Evolutionary conservation across 2,797 vertebrate species (phyloP).

Genomic region (Nothura maculosa): DNA sequence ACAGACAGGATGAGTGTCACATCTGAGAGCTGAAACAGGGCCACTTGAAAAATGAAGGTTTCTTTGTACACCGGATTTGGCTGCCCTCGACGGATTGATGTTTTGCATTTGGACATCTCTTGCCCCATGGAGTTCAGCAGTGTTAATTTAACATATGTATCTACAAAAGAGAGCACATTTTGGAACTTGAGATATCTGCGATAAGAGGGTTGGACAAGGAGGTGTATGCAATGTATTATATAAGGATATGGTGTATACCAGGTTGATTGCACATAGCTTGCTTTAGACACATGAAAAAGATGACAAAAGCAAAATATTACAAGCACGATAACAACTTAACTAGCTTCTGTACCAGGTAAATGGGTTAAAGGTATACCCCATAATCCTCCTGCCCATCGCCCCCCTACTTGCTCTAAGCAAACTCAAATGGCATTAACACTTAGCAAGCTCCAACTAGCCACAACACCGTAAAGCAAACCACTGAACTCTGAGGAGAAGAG

Average conservation of each 20-base stretch:
- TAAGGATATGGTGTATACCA: constrained; percentile 81
- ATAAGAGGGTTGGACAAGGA: neutral
- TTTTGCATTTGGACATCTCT: constrained; percentile 99
- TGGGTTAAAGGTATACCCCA: constrained; percentile 78
- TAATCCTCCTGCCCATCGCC: constrained; percentile 63
- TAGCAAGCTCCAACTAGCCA: constrained; percentile 86
- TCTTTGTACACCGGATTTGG: constrained; percentile 98
- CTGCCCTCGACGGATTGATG: constrained; percentile 95
- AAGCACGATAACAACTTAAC: constrained; percentile 15
- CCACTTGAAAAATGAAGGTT: constrained; percentile 97
- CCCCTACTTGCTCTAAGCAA: constrained; percentile 70
- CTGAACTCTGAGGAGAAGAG: constrained; percentile 78
- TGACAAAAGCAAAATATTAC: constrained; percentile 78
- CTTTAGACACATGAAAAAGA: constrained; percentile 56
- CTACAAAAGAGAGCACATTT: constrained; percentile 80
- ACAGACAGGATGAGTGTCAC: constrained; percentile 98
- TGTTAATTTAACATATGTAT: constrained; percentile 97
- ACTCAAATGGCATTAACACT: constrained; percentile 78
- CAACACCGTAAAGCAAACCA: constrained; percentile 82
- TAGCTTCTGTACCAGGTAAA: neutral
- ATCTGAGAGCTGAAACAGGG: constrained; percentile 97
- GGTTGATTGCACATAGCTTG: constrained; percentile 48
- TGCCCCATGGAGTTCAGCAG: constrained; percentile 98
- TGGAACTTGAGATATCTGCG: neutral
- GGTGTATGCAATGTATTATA: neutral